phyloP scores from a whole-genome alignment of 2,797 vertebrate species.

The Eidolon dupreanum region DNA sequence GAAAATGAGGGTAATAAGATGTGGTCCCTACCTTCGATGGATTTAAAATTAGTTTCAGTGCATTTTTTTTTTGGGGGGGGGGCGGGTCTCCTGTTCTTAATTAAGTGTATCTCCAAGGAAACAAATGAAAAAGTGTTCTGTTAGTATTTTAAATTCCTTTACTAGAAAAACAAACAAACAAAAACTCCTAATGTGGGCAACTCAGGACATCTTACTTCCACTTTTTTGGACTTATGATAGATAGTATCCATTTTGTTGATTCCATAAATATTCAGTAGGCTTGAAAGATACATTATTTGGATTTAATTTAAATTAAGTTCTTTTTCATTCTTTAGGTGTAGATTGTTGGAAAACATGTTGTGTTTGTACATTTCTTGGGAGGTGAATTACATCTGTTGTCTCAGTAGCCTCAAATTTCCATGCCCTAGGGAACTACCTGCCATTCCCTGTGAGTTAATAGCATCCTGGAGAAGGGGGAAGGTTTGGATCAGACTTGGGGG shows the following conservation, averaged over 20 bases:
- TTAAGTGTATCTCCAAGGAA: constrained; percentile 55
- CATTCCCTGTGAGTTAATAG: not conserved
- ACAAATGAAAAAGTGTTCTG: constrained; percentile 5
- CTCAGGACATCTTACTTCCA: constrained; percentile 21
- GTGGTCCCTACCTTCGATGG: not conserved
- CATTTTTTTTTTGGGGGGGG: not conserved
- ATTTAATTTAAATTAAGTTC: constrained; percentile 34
- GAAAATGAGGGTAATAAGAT: constrained; percentile 31
- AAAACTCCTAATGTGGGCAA: not conserved
- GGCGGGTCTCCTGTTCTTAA: not conserved
- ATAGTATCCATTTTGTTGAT: constrained; percentile 12
- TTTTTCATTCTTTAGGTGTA: not conserved
- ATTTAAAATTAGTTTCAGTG: constrained; percentile 47
- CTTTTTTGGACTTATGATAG: not conserved
- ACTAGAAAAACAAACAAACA: constrained; percentile 25
- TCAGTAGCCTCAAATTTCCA: not conserved
- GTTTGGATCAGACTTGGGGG: not conserved
- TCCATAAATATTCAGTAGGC: not conserved
- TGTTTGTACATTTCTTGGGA: constrained; percentile 15
- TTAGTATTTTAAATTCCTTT: constrained; percentile 46
- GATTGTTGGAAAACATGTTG: not conserved
- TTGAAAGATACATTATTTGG: not conserved
- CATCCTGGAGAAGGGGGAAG: not conserved
- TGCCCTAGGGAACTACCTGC: not conserved
- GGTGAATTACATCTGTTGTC: not conserved